Evolutionary conservation across 1,140 invertebrate genomes (phyloP).

Genomic region (Drosophila ironensis): DNA sequence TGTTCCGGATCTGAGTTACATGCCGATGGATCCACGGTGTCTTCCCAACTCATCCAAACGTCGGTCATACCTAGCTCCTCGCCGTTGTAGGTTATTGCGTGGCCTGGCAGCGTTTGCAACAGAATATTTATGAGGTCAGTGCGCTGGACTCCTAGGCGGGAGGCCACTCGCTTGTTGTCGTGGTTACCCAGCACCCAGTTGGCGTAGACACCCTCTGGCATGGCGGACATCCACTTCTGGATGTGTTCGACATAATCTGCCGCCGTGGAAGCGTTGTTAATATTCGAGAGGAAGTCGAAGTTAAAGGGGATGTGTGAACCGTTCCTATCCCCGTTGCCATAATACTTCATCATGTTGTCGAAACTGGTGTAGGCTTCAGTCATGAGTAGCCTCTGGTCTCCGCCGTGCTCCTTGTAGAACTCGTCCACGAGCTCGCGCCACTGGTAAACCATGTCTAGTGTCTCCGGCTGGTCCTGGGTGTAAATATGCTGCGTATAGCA

Average conservation of each 20-base stretch:
- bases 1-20: slow-evolving; percentile 68
- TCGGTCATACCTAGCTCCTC: slow-evolving; percentile 92
- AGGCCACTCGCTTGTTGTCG: slow-evolving; percentile 86
- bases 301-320: slow-evolving; percentile 87
- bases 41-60: slow-evolving; percentile 83
- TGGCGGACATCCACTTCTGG: slow-evolving; percentile 84
- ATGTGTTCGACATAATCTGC: slow-evolving; percentile 83
- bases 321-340: slow-evolving; percentile 83
- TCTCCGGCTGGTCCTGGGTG: slow-evolving; percentile 85
- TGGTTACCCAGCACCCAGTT: slow-evolving; percentile 87
- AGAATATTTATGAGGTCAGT: slow-evolving; percentile 87
- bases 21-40: slow-evolving; percentile 82
- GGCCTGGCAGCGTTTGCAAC: slow-evolving; percentile 85
- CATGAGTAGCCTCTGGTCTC: slow-evolving; percentile 84
- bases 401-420: slow-evolving; percentile 82
- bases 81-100: slow-evolving; percentile 88
- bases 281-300: slow-evolving; percentile 84
- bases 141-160: slow-evolving; percentile 85
- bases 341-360: slow-evolving; percentile 85
- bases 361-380: slow-evolving; percentile 85
- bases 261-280: slow-evolving; percentile 84
- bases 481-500: slow-evolving; percentile 85
- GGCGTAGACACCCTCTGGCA: slow-evolving; percentile 83
- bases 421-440: slow-evolving; percentile 85
- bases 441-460: slow-evolving; percentile 84